phyloP scores from a whole-genome alignment of 2,888 invertebrate genomes.

The Lasioglossum villosulum region DNA sequence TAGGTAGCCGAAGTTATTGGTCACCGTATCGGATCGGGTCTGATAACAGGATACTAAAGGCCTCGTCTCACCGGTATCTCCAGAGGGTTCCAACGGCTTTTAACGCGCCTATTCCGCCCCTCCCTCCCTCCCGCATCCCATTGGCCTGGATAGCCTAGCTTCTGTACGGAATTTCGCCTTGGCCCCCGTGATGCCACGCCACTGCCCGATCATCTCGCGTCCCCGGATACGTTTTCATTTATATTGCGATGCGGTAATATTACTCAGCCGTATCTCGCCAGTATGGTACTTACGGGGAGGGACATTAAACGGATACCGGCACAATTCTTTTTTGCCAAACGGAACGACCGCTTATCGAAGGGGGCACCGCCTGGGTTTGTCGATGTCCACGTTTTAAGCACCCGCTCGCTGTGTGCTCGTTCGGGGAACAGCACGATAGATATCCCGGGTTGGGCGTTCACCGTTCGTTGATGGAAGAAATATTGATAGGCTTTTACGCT shows the following conservation, averaged over 20 bases:
- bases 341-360: slow-evolving; percentile 60
- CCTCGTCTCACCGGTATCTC: slow-evolving; percentile 72
- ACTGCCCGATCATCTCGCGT: slow-evolving; percentile 14
- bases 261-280: slow-evolving; percentile 59
- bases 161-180: slow-evolving; percentile 18
- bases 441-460: background rate
- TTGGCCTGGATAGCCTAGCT: slow-evolving; percentile 46
- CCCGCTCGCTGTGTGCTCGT: background rate
- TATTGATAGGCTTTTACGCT: background rate
- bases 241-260: slow-evolving; percentile 61
- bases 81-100: slow-evolving; percentile 47
- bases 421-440: background rate
- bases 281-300: slow-evolving; percentile 38
- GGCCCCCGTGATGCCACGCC: slow-evolving; percentile 38
- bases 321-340: slow-evolving; percentile 46
- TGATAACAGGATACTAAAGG: slow-evolving; percentile 79
- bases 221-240: slow-evolving; percentile 65
- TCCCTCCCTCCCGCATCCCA: background rate
- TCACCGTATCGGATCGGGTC: slow-evolving; percentile 78
- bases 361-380: slow-evolving; percentile 7
- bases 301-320: slow-evolving; percentile 61
- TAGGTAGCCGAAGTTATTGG: slow-evolving; percentile 78
- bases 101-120: slow-evolving; percentile 50
- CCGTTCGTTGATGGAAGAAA: background rate
- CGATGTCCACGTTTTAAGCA: slow-evolving; percentile 29